A percentile compares a stretch with the other conserved stretches of the same genome.
Evolutionary conservation across 1,140 invertebrate species (phyloP).

Genomic region (Mya arenaria): DNA sequence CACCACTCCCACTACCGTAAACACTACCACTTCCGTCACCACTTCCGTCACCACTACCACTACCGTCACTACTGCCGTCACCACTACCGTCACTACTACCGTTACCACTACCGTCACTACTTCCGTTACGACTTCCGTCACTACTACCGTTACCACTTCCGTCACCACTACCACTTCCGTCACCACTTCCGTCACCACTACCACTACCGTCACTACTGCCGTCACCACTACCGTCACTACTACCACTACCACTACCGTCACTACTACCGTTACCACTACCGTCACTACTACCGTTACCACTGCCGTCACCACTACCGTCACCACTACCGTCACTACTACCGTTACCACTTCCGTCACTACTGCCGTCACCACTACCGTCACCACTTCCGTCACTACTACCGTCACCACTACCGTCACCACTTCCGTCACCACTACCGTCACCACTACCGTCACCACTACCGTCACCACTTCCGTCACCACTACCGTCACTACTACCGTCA

Average conservation of each 20-base stretch:
- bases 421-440: no score
- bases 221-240: not conserved
- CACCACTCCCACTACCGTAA: slow-evolving; percentile 31
- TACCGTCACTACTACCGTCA: no score
- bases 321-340: no score
- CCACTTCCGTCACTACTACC: no score
- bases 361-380: no score
- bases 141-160: slow-evolving; percentile 8
- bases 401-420: no score
- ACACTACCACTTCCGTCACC: slow-evolving; percentile 27
- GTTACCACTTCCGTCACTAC: no score
- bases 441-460: no score
- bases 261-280: slow-evolving; percentile 1
- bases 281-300: no score
- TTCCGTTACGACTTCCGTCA: not conserved
- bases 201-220: not conserved
- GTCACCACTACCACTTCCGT: slow-evolving; percentile 6
- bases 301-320: no score
- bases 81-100: not conserved
- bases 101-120: slow-evolving; percentile 4
- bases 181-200: not conserved
- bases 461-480: no score
- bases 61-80: slow-evolving; percentile 24
- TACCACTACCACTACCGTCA: not conserved
- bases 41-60: slow-evolving; percentile 30